Evolutionary conservation across 2,888 invertebrate genomes (phyloP).

Genomic region (Sminthurides aquaticus): DNA sequence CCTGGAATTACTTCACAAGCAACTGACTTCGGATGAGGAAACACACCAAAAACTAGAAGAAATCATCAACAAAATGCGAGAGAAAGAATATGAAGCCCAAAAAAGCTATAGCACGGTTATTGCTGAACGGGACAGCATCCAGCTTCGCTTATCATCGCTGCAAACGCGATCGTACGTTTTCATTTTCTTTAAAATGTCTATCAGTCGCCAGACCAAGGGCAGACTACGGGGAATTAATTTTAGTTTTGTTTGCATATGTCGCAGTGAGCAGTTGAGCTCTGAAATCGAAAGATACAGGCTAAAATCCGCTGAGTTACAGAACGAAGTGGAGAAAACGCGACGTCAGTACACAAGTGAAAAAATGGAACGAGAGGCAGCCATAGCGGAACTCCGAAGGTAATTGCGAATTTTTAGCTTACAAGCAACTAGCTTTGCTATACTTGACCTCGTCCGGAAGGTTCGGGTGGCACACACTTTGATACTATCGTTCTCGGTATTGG

Average conservation of each 20-base stretch:
- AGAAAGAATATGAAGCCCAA: conserved; percentile 34
- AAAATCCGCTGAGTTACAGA: conserved; percentile 35
- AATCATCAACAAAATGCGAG: conserved; percentile 28
- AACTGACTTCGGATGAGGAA: conserved; percentile 26
- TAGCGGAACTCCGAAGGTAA: conserved; percentile 34
- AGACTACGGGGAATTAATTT: no score
- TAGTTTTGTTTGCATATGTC: conserved; percentile 10
- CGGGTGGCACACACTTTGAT: no score
- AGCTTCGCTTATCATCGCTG: conserved; percentile 22
- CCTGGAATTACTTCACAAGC: conserved; percentile 24
- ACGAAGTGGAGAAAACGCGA: conserved; percentile 34
- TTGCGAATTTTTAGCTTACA: background rate
- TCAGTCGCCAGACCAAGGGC: no score
- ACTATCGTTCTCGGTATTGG: no score
- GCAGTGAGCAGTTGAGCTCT: conserved; percentile 33
- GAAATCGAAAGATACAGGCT: conserved; percentile 36
- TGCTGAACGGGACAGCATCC: conserved; percentile 27
- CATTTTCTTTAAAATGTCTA: background rate
- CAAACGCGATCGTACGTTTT: conserved; percentile 31
- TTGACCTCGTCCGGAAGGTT: no score
- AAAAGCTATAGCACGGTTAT: conserved; percentile 22
- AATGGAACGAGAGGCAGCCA: conserved; percentile 31
- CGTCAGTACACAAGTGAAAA: conserved; percentile 37
- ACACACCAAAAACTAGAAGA: conserved; percentile 30
- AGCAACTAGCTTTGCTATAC: background rate